phyloP scores from a whole-genome alignment of 2,797 vertebrate genomes.

The Sardinella longiceps region DNA sequence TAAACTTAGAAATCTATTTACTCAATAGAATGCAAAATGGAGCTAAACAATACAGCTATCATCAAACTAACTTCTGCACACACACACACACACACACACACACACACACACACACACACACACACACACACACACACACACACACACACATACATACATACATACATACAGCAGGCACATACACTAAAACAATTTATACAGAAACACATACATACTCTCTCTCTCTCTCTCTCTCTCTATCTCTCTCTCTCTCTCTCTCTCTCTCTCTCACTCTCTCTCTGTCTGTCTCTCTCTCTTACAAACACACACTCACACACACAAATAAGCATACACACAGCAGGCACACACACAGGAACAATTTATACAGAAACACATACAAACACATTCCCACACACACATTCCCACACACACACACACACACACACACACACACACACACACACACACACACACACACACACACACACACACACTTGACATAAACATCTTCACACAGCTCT shows the following conservation, averaged over 20 bases:
- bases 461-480: not conserved
- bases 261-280: too few species aligned
- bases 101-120: not conserved
- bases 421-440: conserved; percentile 43
- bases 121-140: not conserved
- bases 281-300: too few species aligned
- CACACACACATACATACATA: not conserved
- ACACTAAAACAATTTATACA: not conserved
- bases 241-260: too few species aligned
- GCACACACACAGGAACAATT: not conserved
- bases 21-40: too few species aligned
- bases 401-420: conserved; percentile 35
- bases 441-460: conserved; percentile 33
- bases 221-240: too few species aligned
- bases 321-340: too few species aligned
- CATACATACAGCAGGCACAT: too few species aligned
- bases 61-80: not conserved
- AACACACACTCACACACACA: not conserved
- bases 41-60: too few species aligned
- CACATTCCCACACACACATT: not conserved
- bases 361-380: not conserved
- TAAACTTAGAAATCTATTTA: too few species aligned
- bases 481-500: too few species aligned
- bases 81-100: conserved; percentile 11
- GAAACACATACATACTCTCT: not conserved